Base-by-base conservation (phyloP, 2,113 vertebrate genomes). In the Monopterus albus region DNA sequence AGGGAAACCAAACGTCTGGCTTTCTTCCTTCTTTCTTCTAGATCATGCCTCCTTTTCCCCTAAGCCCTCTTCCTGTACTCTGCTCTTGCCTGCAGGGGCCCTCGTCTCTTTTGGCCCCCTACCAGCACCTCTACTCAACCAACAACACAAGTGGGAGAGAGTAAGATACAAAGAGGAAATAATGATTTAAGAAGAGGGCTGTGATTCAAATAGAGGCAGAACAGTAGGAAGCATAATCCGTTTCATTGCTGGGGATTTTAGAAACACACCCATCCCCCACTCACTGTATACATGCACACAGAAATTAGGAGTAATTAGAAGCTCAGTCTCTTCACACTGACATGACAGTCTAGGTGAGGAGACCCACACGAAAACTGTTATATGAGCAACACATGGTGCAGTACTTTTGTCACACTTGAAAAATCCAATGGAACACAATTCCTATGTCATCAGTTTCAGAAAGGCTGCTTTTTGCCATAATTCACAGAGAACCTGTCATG, bases 1-100 rank as follows among this genome's bases (percentile, higher is more conserved):
- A 56, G 81, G 86, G 91, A 93, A 93, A 91, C 58, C 11, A 3
- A 76, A 85, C 26, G 59, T 85, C 84, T 89, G 84, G 64, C 62
- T 83, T 80, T 83, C 79, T 88, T 87, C 78, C 79, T 82, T 82
- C 79, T 82, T 82, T 72, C 53, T 73, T 72, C 38, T 59, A 75
- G 69, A 85, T 83, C 75, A 67, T 36, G 10, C 71, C 72, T 67
- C 52, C 45, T 38, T 49, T 52, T 58, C 20, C 53, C 46, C 50
- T 31, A 65, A 72, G 23, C 63, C 43, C 40, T 36, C 67, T 51
- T 47, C 52, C 45, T 71, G 75, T 40, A 33, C 57, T 40, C 72
- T 38, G 58, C 77, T 69, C 62, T 33, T 49, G 76, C 77, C 82
- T 72, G 75, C 62, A 71, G 78, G 68, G 69, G 68, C 73, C 28